A percentile compares a stretch with the other conserved stretches of the same genome.
Evolutionary conservation across 2,113 vertebrate genomes (phyloP).

Genomic region (Campylorhamphus procurvoides): DNA sequence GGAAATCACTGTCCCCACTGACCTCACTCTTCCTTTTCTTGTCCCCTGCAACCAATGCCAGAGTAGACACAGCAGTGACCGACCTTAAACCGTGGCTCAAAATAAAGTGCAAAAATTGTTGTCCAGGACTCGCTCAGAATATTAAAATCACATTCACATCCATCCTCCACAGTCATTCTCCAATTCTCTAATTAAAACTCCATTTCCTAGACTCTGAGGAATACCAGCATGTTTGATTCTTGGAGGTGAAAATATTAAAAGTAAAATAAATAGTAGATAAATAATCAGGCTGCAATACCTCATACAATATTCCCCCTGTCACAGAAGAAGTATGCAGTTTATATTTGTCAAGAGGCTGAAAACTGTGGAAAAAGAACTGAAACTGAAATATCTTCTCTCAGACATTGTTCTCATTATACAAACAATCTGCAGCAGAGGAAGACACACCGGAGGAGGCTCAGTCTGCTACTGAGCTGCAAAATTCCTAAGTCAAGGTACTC

Average conservation of each 20-base stretch:
- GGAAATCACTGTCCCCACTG: background rate
- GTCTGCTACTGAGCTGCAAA: background rate
- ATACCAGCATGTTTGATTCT: background rate
- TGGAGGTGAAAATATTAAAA: background rate
- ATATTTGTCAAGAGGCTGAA: background rate
- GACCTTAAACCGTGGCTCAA: background rate
- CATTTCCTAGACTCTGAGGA: conserved; percentile 1
- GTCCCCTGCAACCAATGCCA: background rate
- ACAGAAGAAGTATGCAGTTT: background rate
- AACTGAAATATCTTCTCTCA: background rate
- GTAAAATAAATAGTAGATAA: conserved; percentile 4
- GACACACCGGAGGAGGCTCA: background rate
- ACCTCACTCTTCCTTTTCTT: background rate
- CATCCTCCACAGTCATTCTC: background rate
- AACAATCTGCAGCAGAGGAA: background rate
- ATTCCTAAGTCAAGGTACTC: background rate
- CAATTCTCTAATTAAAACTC: conserved; percentile 20
- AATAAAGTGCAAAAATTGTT: background rate
- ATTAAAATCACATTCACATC: background rate
- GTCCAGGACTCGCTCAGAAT: background rate
- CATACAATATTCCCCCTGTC: background rate
- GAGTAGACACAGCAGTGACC: background rate
- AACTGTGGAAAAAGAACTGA: background rate
- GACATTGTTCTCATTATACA: background rate
- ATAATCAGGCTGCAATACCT: background rate